A percentile compares a stretch with the other conserved stretches of the same genome.
phyloP scores from a whole-genome alignment of 2,797 vertebrate species.

The Scolopax rusticola region DNA sequence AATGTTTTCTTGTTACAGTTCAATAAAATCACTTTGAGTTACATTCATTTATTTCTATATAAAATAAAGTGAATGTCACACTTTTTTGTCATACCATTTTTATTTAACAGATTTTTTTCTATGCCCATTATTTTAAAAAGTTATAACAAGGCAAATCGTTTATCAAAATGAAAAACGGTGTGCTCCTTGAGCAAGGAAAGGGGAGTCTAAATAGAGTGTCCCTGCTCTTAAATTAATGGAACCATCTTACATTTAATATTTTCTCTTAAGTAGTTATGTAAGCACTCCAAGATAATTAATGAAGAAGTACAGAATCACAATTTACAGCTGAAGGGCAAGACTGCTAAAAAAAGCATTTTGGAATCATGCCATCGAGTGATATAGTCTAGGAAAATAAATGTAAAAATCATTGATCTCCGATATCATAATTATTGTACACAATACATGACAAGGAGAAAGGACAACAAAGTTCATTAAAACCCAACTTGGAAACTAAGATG shows the following conservation, averaged over 20 bases:
- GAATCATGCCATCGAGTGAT: not conserved
- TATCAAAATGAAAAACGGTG: constrained; percentile 77
- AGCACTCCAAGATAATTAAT: constrained; percentile 65
- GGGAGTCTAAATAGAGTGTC: constrained; percentile 65
- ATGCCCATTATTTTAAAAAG: constrained; percentile 73
- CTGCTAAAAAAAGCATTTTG: constrained; percentile 42
- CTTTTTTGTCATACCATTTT: constrained; percentile 79
- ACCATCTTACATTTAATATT: constrained; percentile 61
- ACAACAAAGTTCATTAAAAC: constrained; percentile 49
- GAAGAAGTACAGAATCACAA: constrained; percentile 51
- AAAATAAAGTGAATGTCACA: constrained; percentile 75
- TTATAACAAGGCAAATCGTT: constrained; percentile 70
- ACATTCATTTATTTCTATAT: constrained; percentile 58
- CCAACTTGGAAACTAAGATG: constrained; percentile 6
- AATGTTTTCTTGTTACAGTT: constrained; percentile 37
- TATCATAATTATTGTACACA: constrained; percentile 38
- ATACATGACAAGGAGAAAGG: constrained; percentile 37
- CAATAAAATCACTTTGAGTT: constrained; percentile 51
- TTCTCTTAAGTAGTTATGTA: constrained; percentile 68
- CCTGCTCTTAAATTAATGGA: constrained; percentile 71
- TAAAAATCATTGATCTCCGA: constrained; percentile 27
- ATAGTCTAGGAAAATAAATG: constrained; percentile 54
- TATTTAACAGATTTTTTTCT: constrained; percentile 62
- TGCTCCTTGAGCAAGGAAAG: constrained; percentile 56
- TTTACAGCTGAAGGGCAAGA: constrained; percentile 61